Conservation (phyloP, 2,113 vertebrate genomes). For the Calidris pugnax region DNA sequence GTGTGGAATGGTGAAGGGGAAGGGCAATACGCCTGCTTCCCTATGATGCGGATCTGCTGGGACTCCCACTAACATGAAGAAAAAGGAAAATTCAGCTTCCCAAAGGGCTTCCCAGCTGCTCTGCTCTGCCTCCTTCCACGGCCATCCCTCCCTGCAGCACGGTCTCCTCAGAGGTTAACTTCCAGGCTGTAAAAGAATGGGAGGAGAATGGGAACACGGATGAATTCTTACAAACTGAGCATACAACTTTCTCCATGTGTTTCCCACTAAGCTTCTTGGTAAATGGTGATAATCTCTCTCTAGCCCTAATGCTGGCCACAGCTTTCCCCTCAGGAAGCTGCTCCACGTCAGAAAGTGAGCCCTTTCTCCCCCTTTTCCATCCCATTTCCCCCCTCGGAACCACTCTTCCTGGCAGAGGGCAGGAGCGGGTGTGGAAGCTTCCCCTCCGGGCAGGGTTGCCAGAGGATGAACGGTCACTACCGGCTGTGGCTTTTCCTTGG, state of each 20-base stretch:
- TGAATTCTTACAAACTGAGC: neutral
- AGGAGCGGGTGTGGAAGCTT: neutral
- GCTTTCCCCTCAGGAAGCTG: neutral
- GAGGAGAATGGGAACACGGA: neutral
- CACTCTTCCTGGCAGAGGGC: neutral
- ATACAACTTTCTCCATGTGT: neutral
- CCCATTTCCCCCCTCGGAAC: neutral
- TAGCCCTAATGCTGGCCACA: neutral
- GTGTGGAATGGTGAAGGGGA: neutral
- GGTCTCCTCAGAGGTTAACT: neutral
- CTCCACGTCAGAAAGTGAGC: neutral
- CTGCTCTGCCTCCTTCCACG: neutral
- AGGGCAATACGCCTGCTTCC: neutral
- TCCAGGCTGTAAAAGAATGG: neutral
- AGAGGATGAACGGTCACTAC: neutral
- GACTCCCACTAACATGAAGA: neutral
- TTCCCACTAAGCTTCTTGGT: neutral
- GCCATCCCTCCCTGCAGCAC: neutral
- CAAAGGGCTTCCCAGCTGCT: neutral
- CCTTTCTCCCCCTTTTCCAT: neutral
- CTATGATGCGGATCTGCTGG: neutral
- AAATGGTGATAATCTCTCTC: neutral
- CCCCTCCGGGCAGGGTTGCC: neutral
- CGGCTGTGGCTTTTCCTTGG: neutral
- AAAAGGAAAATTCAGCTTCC: neutral